phyloP scores from a whole-genome alignment of 2,797 vertebrate species.

The Epinephelus awoara region DNA sequence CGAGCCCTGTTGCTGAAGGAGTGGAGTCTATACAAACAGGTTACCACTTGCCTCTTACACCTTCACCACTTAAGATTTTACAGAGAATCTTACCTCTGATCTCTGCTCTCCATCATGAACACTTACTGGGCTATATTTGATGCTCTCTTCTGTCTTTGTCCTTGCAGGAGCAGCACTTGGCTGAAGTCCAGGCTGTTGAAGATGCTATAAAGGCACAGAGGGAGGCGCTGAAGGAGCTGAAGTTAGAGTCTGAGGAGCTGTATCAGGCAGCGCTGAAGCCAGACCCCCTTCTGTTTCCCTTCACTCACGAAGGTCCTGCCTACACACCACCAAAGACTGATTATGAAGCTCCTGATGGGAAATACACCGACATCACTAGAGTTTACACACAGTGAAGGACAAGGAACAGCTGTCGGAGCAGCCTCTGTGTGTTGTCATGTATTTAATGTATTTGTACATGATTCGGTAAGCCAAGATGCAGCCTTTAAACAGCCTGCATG shows the following conservation, averaged over 20 bases:
- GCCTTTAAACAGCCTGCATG: background rate
- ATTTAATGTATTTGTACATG: conserved; percentile 8
- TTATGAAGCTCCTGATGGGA: conserved; percentile 93
- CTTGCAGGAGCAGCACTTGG: conserved; percentile 84
- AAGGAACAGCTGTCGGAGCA: background rate
- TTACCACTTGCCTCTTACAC: conserved; percentile 35
- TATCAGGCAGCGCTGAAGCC: conserved; percentile 88
- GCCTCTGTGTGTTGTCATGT: conserved; percentile 15
- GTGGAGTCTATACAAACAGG: conserved; percentile 91
- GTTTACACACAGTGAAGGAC: conserved; percentile 89
- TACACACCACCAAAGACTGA: conserved; percentile 87
- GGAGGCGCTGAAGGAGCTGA: conserved; percentile 91
- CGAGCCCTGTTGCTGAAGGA: conserved; percentile 92
- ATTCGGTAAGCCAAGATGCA: background rate
- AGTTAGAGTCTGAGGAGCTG: conserved; percentile 89
- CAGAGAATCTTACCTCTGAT: conserved; percentile 21
- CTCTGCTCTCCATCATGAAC: background rate
- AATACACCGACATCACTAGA: conserved; percentile 90
- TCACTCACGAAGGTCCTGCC: conserved; percentile 88
- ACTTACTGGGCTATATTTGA: background rate
- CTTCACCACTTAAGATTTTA: conserved; percentile 30
- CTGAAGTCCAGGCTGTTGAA: conserved; percentile 84
- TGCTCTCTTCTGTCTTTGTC: conserved; percentile 18
- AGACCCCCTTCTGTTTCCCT: conserved; percentile 88
- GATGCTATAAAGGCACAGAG: conserved; percentile 88